phyloP scores from a whole-genome alignment of 2,888 invertebrate genomes.

The Cryptocephalus primarius region DNA sequence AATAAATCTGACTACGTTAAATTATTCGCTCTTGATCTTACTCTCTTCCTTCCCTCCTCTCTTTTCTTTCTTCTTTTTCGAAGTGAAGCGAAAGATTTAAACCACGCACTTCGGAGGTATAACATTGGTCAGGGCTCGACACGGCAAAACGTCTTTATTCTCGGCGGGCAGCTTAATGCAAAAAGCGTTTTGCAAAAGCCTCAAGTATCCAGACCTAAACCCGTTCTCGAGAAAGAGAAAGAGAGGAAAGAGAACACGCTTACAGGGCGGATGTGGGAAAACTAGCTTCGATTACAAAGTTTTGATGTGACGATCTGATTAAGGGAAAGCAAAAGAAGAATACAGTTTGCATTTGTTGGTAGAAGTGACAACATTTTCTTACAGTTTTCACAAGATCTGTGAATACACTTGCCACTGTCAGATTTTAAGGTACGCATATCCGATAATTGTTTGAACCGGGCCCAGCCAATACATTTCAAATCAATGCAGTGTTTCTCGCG shows the following conservation, averaged over 20 bases:
- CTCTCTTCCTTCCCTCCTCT: conserved; percentile 25
- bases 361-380: no score
- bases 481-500: no score
- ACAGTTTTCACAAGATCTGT: no score
- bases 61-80: no score
- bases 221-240: conserved; percentile 25
- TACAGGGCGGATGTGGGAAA: conserved; percentile 7
- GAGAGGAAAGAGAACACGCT: conserved; percentile 2
- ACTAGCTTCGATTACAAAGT: no score
- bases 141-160: conserved; percentile 34
- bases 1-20: conserved; percentile 18
- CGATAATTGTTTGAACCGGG: no score
- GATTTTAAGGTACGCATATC: no score
- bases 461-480: no score
- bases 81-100: conserved; percentile 29
- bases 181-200: conserved; percentile 29
- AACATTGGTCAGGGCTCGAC: conserved; percentile 30
- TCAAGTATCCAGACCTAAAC: conserved; percentile 31
- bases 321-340: no score
- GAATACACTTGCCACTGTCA: no score
- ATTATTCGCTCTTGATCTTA: conserved; percentile 29
- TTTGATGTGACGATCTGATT: no score
- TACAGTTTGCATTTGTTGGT: no score
- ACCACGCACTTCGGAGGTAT: conserved; percentile 24
- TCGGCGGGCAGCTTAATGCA: conserved; percentile 31